Evolutionary conservation across 2,113 vertebrate genomes (phyloP), one percentile per base, ranked within the genome.

Genomic region (Scytalopus superciliaris): DNA sequence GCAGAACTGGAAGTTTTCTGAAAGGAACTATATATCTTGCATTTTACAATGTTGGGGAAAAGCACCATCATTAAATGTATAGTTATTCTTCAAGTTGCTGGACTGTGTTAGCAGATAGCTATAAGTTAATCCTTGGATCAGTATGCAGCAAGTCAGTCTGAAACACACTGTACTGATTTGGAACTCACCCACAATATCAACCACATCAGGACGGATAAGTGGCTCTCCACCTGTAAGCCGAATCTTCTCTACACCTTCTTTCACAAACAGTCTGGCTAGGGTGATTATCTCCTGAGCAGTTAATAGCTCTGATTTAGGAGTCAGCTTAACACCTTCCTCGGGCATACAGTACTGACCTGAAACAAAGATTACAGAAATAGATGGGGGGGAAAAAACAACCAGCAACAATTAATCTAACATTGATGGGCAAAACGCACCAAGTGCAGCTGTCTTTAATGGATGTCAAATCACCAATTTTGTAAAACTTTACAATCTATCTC

Each of bases 261-360:
- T 98, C 37, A 99, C 99, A 55, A 99, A 99, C 74, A 99, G 98
- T 57, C 94, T 96, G 49, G 99, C 99, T 42, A 99, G 96, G 12
- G 97, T 98, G 87, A 99, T 96, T 39, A 99, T 96, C 97, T 99
- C 99, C 12, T 98, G 94, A 14, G 98, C 57, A 96, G 98, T 98
- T 74, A 99, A 98, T 16, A 99, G 98, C 94, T 99, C 98, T 39
- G 97, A 94, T 76, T 98, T 98, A 2, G 99, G 99, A 24, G 99
- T 99, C 28, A 99, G 97, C 56, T 98, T 98, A 66, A 99, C 98
- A 15, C 99, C 99, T 73, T 99, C 99, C 95, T 99, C 99, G 0
- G 99, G 99, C 99, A 99, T 99, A 95, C 99, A 99, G 95, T 99
- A 99, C 94, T 98, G 99, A 98, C 99, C 99, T 99, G 83, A 84